These are phyloP conservation scores for Sigmodon hispidus DNA, from an alignment of 2,113 vertebrate species.

Conservation along the genomic window DNA sequence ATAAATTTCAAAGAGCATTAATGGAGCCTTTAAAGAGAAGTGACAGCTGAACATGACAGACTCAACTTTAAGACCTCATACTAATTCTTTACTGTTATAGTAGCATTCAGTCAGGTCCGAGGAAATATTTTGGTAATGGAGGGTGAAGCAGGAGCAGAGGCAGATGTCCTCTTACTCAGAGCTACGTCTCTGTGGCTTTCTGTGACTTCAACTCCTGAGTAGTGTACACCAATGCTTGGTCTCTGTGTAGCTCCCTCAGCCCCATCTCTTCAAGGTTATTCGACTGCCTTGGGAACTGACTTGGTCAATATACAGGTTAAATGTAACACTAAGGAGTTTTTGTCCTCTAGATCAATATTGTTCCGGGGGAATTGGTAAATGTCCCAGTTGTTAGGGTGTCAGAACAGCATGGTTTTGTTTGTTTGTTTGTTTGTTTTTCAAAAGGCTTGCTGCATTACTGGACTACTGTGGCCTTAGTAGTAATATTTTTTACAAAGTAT, in stretches of 20 bases:
- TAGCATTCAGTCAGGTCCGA: background rate
- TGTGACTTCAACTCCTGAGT: background rate
- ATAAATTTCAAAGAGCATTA: constrained; percentile 28
- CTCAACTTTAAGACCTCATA: background rate
- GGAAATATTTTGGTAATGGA: background rate
- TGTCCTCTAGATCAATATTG: background rate
- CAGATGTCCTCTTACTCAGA: background rate
- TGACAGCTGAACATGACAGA: background rate
- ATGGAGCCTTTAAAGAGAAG: background rate
- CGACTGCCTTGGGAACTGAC: background rate
- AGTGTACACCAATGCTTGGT: background rate
- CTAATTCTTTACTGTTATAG: background rate
- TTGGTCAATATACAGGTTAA: background rate
- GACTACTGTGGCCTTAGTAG: background rate
- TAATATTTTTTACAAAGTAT: background rate
- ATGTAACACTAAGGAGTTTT: background rate
- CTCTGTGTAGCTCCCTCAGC: background rate
- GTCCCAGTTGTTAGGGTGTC: background rate
- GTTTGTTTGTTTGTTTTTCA: background rate
- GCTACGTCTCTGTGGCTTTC: background rate
- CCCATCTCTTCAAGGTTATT: background rate
- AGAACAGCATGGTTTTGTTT: background rate
- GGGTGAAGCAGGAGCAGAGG: background rate
- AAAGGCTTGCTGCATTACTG: background rate
- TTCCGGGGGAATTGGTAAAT: background rate